Base-by-base conservation (phyloP, 2,888 invertebrate species). In the Archaeoteleia sp. region DNA sequence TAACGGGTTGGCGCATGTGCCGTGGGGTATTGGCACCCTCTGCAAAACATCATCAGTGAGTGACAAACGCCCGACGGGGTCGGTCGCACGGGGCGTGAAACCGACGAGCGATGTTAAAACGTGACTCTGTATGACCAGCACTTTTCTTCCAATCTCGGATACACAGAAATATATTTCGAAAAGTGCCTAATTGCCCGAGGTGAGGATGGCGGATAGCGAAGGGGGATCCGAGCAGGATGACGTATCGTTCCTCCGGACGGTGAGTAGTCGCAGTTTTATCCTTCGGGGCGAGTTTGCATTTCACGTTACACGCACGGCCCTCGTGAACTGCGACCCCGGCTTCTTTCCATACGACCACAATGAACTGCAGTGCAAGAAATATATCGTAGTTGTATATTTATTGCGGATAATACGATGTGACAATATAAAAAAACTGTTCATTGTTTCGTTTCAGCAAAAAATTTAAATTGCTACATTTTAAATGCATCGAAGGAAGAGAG, bases 141-240 rank as follows among this genome's bases (percentile, higher is more conserved):
- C 15, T 32, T 25, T 0, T 12, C 23, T 40, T 17, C 12, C 32
- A 7, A 27, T 7, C 29, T 14, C 29, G 17, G 37, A 51, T 27
- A 35, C 29, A 10, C 29, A 13, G 37, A 51, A 17, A 35, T 51
- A 17, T 10, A 20, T 4, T 35, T 43, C 43, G 20, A 43, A 49
- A 53, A 67, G 65, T 60, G 57, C 39, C 54, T 51, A 45, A 58
- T 43, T 17, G 27, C 3, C 35, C 17, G 35, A 8, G 42, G 20
- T 39, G 37, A 75, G 70, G 70, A 96, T 95, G 95, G 95, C 95
- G 85, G 95, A 96, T 89, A 93, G 93, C 84, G 96, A 96, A 87
- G 96, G 95, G 84, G 95, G 96, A 76, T 97, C 97, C 84, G 98
- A 98, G 89, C 98, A 98, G 88, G 98, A 98, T 92, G 98, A 98